These are phyloP conservation scores for Stomatorhinus walkeri DNA, from an alignment of 2,797 vertebrate species.

Conservation along the genomic window DNA sequence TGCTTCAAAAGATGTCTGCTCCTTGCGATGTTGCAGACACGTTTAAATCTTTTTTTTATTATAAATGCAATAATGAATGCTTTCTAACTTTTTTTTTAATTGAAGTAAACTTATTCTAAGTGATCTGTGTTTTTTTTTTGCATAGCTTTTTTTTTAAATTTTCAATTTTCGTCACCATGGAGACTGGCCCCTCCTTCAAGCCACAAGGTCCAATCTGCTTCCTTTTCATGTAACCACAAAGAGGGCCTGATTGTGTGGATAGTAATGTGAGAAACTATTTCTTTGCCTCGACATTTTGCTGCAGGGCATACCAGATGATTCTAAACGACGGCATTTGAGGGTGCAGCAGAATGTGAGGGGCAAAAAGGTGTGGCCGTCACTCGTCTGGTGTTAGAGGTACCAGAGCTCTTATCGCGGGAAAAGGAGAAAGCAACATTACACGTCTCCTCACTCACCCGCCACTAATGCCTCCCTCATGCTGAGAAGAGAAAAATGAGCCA, in stretches of 20 bases:
- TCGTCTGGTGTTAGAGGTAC: not conserved
- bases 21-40: not conserved
- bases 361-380: not conserved
- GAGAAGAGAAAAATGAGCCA: not conserved
- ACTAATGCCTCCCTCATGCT: not conserved
- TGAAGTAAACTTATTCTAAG: not conserved
- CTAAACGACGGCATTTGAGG: slow-evolving; percentile 40
- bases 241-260: slow-evolving; percentile 10
- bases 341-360: not conserved
- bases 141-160: slow-evolving; percentile 21
- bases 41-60: not conserved
- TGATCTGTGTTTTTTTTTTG: not conserved
- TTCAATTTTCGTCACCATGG: slow-evolving; percentile 16
- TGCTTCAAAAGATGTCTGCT: not conserved
- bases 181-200: slow-evolving; percentile 21
- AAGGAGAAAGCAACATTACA: not conserved
- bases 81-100: not conserved
- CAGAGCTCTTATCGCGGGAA: not conserved
- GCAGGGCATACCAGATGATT: slow-evolving; percentile 27
- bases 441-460: not conserved
- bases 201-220: slow-evolving; percentile 38
- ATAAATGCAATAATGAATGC: not conserved
- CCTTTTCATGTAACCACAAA: slow-evolving; percentile 24
- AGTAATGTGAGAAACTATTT: not conserved
- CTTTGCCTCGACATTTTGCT: not conserved